A percentile compares a stretch with the other conserved stretches of the same genome.
These are phyloP conservation scores for Trissolcus brochymenae DNA, from an alignment of 2,888 invertebrate species.

Conservation along the genomic window DNA sequence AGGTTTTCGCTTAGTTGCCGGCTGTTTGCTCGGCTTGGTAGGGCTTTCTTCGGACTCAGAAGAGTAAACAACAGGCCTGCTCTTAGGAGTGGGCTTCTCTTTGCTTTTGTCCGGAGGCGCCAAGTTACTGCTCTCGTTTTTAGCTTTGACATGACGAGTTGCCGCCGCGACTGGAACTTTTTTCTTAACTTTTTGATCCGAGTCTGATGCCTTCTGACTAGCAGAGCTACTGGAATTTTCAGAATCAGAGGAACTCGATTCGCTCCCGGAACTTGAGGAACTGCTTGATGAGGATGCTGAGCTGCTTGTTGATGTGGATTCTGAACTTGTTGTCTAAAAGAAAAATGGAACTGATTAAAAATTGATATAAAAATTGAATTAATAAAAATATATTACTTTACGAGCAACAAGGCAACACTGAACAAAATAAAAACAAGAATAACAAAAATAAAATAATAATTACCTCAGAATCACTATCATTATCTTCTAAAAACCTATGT, in stretches of 20 bases:
- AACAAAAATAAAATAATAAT: conserved; percentile 1
- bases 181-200: conserved; percentile 70
- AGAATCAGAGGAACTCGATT: conserved; percentile 74
- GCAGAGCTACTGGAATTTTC: conserved; percentile 73
- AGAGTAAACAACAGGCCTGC: conserved; percentile 69
- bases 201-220: conserved; percentile 70
- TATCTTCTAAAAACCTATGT: conserved; percentile 15
- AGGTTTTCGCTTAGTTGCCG: conserved; percentile 79
- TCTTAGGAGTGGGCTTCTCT: conserved; percentile 66
- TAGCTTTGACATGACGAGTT: conserved; percentile 69
- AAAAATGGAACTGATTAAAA: not conserved
- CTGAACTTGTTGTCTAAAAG: conserved; percentile 72
- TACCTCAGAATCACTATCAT: conserved; percentile 22
- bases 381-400: not conserved
- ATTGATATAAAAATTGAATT: not conserved
- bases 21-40: conserved; percentile 69
- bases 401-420: not conserved
- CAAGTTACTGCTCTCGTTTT: conserved; percentile 63
- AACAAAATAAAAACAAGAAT: not conserved
- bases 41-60: conserved; percentile 74
- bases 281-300: conserved; percentile 74
- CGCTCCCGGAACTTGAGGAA: conserved; percentile 74
- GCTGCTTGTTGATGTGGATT: conserved; percentile 72
- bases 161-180: conserved; percentile 65
- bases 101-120: conserved; percentile 68